Percentiles rank a stretch among this genome's conserved stretches.
Evolutionary conservation across 2,888 invertebrate genomes (phyloP).

Genomic region (Clitarchus hookeri): DNA sequence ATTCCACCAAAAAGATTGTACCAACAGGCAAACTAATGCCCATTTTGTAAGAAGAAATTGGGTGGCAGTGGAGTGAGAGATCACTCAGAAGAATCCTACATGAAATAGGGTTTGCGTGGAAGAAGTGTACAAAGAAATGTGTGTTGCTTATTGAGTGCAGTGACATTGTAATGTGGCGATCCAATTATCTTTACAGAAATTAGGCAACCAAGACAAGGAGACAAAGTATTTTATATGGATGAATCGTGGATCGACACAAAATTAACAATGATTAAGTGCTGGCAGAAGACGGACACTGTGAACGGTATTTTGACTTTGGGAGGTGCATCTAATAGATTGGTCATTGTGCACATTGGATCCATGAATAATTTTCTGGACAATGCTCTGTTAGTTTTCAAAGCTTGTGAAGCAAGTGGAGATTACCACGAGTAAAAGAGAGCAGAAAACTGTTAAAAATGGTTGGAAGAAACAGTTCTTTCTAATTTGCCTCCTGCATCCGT

Average conservation of each 20-base stretch:
- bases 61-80: not conserved
- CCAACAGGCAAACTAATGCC: not conserved
- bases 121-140: not conserved
- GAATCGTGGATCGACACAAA: not conserved
- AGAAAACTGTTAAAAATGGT: not conserved
- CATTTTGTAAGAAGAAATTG: not conserved
- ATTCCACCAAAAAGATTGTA: not conserved
- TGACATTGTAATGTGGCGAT: constrained; percentile 6
- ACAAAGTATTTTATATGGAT: not conserved
- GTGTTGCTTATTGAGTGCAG: not conserved
- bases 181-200: not conserved
- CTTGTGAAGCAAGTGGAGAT: not conserved
- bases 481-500: not conserved
- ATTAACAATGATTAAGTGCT: not conserved
- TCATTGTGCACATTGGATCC: not conserved
- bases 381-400: not conserved
- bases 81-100: not conserved
- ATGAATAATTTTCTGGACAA: not conserved
- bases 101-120: not conserved
- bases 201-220: not conserved
- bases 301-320: not conserved
- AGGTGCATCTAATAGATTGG: not conserved
- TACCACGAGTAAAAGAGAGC: not conserved
- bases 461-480: not conserved
- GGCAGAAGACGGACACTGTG: not conserved